phyloP scores from a whole-genome alignment of 2,113 vertebrate genomes.

The Malurus melanocephalus region DNA sequence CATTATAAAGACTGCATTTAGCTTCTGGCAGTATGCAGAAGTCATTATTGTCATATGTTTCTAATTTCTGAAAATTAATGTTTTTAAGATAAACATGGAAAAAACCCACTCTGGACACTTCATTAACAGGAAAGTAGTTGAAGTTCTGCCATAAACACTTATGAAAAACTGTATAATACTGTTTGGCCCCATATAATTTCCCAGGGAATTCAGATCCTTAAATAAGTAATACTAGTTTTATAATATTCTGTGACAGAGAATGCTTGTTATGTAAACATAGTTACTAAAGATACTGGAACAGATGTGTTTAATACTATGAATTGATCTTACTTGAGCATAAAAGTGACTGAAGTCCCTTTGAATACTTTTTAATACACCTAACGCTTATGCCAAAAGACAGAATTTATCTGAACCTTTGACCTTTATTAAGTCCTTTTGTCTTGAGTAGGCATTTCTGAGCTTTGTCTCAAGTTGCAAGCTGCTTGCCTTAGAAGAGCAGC shows the following conservation, averaged over 20 bases:
- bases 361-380: neutral
- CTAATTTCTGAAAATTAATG: conserved; percentile 66
- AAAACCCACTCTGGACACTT: conserved; percentile 43
- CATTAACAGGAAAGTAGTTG: conserved; percentile 65
- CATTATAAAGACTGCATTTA: conserved; percentile 26
- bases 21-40: conserved; percentile 51
- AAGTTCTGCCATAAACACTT: conserved; percentile 69
- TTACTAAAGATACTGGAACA: conserved; percentile 56
- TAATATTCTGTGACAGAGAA: conserved; percentile 48
- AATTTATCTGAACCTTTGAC: conserved; percentile 1
- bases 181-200: conserved; percentile 56
- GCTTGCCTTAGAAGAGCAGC: neutral
- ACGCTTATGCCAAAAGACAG: neutral
- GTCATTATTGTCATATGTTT: conserved; percentile 59
- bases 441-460: neutral
- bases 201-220: conserved; percentile 64
- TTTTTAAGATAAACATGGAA: conserved; percentile 61
- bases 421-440: conserved; percentile 8
- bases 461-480: neutral
- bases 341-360: neutral
- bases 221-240: conserved; percentile 57
- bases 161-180: conserved; percentile 54
- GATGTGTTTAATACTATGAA: conserved; percentile 45
- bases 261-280: conserved; percentile 65
- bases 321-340: neutral